phyloP scores from a whole-genome alignment of 1,140 invertebrate genomes.

The Cylas formicarius region DNA sequence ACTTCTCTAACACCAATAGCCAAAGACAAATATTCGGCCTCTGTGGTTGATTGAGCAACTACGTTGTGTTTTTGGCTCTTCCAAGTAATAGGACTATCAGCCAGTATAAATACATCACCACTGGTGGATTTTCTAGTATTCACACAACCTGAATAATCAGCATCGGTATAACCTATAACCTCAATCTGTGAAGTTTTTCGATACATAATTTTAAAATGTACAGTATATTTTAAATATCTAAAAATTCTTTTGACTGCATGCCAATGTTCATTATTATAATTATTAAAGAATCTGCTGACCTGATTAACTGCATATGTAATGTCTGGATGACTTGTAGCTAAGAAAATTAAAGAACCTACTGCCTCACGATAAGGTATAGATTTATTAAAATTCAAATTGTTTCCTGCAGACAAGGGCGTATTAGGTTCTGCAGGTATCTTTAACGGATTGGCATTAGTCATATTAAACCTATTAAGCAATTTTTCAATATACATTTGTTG shows the following conservation, averaged over 20 bases:
- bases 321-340: constrained; percentile 39
- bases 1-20: constrained; percentile 1
- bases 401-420: too few species aligned
- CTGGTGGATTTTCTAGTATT: constrained; percentile 15
- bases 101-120: constrained; percentile 6
- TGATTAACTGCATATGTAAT: constrained; percentile 37
- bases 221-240: too few species aligned
- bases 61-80: constrained; percentile 24
- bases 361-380: constrained; percentile 28
- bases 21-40: constrained; percentile 1
- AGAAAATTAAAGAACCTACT: constrained; percentile 39
- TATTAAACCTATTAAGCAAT: constrained; percentile 10
- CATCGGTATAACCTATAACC: constrained; percentile 3
- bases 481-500: constrained; percentile 7
- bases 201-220: constrained; percentile 11
- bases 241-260: constrained; percentile 37
- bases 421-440: too few species aligned
- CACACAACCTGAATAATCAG: constrained; percentile 4
- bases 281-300: constrained; percentile 30
- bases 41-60: constrained; percentile 1
- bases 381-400: constrained; percentile 8
- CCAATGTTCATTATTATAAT: constrained; percentile 30
- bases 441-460: constrained; percentile 11
- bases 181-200: constrained; percentile 16
- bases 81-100: constrained; percentile 30